Percentiles rank a stretch among this genome's conserved stretches.
phyloP scores from a whole-genome alignment of 1,140 invertebrate species.

The Elymnias hypermnestra region DNA sequence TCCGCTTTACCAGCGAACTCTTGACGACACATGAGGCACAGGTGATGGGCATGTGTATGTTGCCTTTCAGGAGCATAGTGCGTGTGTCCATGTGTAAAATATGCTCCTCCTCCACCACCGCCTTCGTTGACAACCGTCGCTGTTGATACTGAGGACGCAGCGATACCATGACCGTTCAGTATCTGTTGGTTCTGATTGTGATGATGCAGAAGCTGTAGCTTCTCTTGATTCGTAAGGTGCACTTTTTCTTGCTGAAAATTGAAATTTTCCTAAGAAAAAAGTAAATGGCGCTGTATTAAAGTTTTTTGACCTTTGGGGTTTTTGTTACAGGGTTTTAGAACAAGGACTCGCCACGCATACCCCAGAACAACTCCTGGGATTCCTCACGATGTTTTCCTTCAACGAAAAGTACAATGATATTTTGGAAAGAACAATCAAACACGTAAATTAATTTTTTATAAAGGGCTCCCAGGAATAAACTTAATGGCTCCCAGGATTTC shows the following conservation, averaged over 20 bases:
- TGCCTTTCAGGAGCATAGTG: constrained; percentile 69
- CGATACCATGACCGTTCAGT: constrained; percentile 64
- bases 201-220: constrained; percentile 70
- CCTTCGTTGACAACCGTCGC: constrained; percentile 60
- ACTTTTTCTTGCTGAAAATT: constrained; percentile 64
- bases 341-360: no score
- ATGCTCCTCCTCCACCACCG: constrained; percentile 41
- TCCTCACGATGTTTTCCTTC: no score
- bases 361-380: no score
- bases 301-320: no score
- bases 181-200: constrained; percentile 76
- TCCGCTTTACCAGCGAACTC: constrained; percentile 81
- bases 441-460: no score
- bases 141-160: constrained; percentile 57
- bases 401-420: no score
- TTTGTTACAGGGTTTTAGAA: no score
- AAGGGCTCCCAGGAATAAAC: no score
- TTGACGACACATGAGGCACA: constrained; percentile 81
- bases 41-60: constrained; percentile 74
- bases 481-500: no score
- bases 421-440: no score
- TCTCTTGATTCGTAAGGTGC: constrained; percentile 69
- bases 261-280: not conserved
- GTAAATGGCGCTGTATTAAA: not conserved
- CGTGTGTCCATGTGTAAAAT: constrained; percentile 67